phyloP scores from a whole-genome alignment of 1,140 invertebrate species.

The Aphaenogaster ashmeadi region DNA sequence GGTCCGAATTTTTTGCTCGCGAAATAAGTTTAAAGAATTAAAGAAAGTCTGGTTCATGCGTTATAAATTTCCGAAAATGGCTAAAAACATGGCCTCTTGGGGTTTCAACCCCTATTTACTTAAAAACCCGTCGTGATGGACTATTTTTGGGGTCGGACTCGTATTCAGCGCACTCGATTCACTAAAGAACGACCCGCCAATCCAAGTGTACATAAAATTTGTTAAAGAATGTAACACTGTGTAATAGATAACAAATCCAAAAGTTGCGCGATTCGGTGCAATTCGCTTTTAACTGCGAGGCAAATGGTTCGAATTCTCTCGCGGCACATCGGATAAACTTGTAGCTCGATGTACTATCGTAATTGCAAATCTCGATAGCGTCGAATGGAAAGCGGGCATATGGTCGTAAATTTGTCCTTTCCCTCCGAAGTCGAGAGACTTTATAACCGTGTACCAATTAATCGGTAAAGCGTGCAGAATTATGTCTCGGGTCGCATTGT shows the following conservation, averaged over 20 bases:
- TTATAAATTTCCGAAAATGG: too few species aligned
- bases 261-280: background rate
- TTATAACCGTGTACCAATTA: conserved; percentile 35
- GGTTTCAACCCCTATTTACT: too few species aligned
- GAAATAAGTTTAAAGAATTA: too few species aligned
- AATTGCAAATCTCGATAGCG: conserved; percentile 18
- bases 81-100: too few species aligned
- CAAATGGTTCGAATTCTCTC: conserved; percentile 4
- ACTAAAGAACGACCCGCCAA: too few species aligned
- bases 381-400: background rate
- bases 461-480: conserved; percentile 9
- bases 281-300: background rate
- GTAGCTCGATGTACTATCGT: background rate
- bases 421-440: background rate
- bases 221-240: too few species aligned
- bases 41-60: too few species aligned
- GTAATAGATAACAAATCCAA: background rate
- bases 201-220: too few species aligned
- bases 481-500: conserved; percentile 5
- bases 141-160: too few species aligned
- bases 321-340: background rate
- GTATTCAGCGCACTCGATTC: too few species aligned
- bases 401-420: conserved; percentile 24
- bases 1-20: too few species aligned
- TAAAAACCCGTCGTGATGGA: too few species aligned